phyloP scores from a whole-genome alignment of 1,140 invertebrate genomes.

The silkworm (Bombyx mori) region ASM3026992v2 NC_085123.1:14906001-14906500 shows the following conservation, averaged over 20 bases:
- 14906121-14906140: constrained; percentile 6
- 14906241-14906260: constrained; percentile 5
- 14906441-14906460: too few species aligned
- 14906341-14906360: neutral
- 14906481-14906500: constrained; percentile 42
- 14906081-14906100: constrained; percentile 1
- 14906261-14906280: constrained; percentile 33
- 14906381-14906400: constrained; percentile 8
- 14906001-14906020: constrained; percentile 9
- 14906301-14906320: constrained; percentile 45
- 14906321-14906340: constrained; percentile 9
- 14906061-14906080: neutral
- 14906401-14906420: constrained; percentile 35
- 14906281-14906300: constrained; percentile 36
- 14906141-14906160: constrained; percentile 9
- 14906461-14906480: constrained; percentile 8
- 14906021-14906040: constrained; percentile 13
- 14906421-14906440: constrained; percentile 36
- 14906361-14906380: too few species aligned
- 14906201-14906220: constrained; percentile 18
- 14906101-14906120: constrained; percentile 1
- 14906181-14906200: constrained; percentile 16
- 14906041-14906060: constrained; percentile 8
- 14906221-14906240: constrained; percentile 14
- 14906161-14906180: constrained; percentile 6